These are phyloP conservation scores for Lutraria rhynchaena DNA, from an alignment of 1,140 invertebrate genomes.

Conservation along the genomic window DNA sequence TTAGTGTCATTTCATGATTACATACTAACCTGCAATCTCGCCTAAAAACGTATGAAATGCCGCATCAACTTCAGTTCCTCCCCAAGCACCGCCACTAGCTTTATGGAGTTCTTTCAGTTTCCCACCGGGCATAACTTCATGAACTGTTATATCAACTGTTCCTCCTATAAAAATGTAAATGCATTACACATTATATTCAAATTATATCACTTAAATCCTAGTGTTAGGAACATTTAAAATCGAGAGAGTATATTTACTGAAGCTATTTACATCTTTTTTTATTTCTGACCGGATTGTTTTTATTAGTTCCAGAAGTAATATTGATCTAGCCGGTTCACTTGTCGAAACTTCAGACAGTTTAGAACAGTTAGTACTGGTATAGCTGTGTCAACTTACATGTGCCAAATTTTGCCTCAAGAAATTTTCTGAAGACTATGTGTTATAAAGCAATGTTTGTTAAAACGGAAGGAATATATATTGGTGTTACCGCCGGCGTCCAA, in stretches of 20 bases:
- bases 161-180: slow-evolving; percentile 12
- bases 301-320: not conserved
- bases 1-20: no score
- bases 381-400: not conserved
- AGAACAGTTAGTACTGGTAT: not conserved
- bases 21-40: not conserved
- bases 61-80: slow-evolving; percentile 15
- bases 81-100: slow-evolving; percentile 23
- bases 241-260: not conserved
- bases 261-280: not conserved
- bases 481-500: slow-evolving; percentile 27
- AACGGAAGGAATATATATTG: not conserved
- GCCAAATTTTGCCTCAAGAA: not conserved
- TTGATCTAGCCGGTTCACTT: not conserved
- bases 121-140: slow-evolving; percentile 1
- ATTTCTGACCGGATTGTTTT: not conserved
- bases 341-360: not conserved
- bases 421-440: not conserved
- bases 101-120: slow-evolving; percentile 26
- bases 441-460: not conserved
- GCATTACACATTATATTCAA: not conserved
- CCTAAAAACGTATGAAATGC: not conserved
- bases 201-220: no score
- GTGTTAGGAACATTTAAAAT: not conserved
- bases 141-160: slow-evolving; percentile 17